Conservation (phyloP, 2,797 vertebrate genomes). For the Linurgus olivaceus region DNA sequence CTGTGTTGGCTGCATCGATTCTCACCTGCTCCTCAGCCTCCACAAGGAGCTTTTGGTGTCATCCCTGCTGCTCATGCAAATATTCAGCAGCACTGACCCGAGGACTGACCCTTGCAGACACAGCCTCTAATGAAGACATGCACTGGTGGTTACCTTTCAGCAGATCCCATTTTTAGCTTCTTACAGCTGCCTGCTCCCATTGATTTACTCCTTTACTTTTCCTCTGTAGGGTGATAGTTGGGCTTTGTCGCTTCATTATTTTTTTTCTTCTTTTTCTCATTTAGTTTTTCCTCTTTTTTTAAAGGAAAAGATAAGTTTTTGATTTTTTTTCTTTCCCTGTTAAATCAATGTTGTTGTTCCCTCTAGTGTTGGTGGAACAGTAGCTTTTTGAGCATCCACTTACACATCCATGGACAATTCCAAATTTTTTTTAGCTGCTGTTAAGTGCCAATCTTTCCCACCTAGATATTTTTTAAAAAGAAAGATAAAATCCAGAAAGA, state of each 20-base stretch:
- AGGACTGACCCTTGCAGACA: background rate
- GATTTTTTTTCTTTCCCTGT: background rate
- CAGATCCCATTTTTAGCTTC: background rate
- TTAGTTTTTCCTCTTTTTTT: background rate
- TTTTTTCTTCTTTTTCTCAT: fast-evolving
- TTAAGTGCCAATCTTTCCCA: background rate
- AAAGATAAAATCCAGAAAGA: background rate
- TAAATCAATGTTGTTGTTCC: background rate
- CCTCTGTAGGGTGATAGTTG: background rate
- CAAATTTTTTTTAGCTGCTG: background rate
- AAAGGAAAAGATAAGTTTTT: background rate
- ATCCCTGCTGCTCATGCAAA: background rate
- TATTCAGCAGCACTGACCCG: background rate
- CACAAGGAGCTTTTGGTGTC: background rate
- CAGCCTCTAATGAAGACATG: background rate
- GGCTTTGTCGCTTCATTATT: background rate
- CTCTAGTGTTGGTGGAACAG: background rate
- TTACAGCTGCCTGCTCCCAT: background rate
- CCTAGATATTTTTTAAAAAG: background rate
- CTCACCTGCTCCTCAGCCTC: background rate
- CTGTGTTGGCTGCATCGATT: background rate
- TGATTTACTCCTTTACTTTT: background rate
- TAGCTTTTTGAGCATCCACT: background rate
- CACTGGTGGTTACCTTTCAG: background rate
- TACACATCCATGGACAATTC: background rate